Conservation (phyloP, 2,113 vertebrate species). For the Pygoscelis antarcticus region DNA sequence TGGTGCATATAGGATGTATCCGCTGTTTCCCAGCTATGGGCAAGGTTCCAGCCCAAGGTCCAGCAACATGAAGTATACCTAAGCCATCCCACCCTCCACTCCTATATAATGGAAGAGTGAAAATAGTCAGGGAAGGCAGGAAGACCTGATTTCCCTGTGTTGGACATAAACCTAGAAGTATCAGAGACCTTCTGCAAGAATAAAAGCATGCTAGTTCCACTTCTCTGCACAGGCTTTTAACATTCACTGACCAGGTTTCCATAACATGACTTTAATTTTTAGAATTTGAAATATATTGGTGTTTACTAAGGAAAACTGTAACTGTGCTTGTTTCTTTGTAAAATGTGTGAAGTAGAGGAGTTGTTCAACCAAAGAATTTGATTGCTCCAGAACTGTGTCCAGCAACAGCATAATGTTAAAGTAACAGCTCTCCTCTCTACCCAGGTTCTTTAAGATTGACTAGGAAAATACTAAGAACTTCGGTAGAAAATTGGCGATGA, state of each 20-base stretch:
- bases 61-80: fast-evolving
- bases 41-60: neutral
- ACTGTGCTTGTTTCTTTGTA: neutral
- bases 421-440: neutral
- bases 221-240: neutral
- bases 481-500: neutral
- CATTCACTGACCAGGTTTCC: neutral
- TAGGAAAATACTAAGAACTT: neutral
- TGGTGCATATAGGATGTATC: neutral
- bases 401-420: neutral
- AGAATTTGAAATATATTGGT: neutral
- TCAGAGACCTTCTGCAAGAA: neutral
- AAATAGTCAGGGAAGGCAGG: neutral
- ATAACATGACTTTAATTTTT: neutral
- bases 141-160: neutral
- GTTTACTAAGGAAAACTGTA: neutral
- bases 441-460: neutral
- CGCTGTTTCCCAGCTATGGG: neutral
- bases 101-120: neutral
- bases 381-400: neutral
- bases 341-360: neutral
- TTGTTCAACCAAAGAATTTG: neutral
- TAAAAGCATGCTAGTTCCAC: neutral
- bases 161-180: neutral
- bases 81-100: neutral